Evolutionary conservation across 1,140 invertebrate species (phyloP), one percentile per base, ranked within the genome.

Genomic region (Ephestia elutella): DNA sequence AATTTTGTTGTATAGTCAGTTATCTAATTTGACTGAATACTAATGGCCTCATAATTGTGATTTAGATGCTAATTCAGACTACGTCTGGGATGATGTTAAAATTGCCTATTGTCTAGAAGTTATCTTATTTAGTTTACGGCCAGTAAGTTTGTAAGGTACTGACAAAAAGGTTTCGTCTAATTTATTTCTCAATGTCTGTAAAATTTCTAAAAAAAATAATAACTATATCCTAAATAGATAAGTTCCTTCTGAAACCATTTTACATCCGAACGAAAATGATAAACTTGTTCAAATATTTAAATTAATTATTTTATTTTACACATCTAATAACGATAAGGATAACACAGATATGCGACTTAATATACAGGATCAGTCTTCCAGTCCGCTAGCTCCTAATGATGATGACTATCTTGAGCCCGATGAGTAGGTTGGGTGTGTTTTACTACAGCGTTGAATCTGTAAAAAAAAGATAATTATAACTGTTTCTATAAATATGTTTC

Each of bases 361-460:
- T 59, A 53, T n/a, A 55, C 5, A 48, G 28, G 21, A 32, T 55
- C 59, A 60, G 59, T 60, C 59, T 60, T 50, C 11, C 44, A 32
- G 1, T 25, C 15, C 18, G 9, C 49, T 49, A 32, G 68, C 59
- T 80, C 82, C 62, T 87, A 82, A 48, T 84, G 65, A 64, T 88
- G 86, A 62, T 86, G 81, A 56, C 71, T 84, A 8, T 21, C 21
- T 53, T 85, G 73, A 0, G 78, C 83, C 15, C 80, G 80, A 51
- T 86, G 81, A 13, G 76, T 73, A 13, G 86, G 86, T 0, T 79
- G 72, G 11, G 86, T 75, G 57, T 83, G 80, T 48, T 88, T 88
- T 8, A 88, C 86, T 0, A 88, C 71, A 4, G 86, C 86, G 49
- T 80, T 86, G 58, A 88, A 88, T 66, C 86, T 88, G 78, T 7